Percentiles rank a stretch among this genome's conserved stretches.
Conservation (phyloP, 2,113 vertebrate species). For the Pongo pygmaeus region DNA sequence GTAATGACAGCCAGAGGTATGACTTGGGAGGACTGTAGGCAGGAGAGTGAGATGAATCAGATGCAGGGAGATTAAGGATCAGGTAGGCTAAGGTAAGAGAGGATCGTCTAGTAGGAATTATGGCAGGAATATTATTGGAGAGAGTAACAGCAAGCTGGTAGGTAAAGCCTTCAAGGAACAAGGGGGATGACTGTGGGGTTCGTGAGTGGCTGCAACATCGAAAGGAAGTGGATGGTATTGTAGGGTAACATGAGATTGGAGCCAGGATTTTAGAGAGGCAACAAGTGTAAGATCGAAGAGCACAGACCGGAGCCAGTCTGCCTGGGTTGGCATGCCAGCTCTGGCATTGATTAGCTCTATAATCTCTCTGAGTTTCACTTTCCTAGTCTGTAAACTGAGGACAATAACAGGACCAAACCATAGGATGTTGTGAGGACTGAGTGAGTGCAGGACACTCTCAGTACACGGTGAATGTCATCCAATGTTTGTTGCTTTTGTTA, state of each 20-base stretch:
- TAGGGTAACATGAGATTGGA: neutral
- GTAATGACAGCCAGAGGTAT: too few relatives aligned
- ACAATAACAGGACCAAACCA: neutral
- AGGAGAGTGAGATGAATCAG: neutral
- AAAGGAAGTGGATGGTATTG: neutral
- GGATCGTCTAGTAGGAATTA: neutral
- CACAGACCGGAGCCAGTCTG: neutral
- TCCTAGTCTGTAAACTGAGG: neutral
- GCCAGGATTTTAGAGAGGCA: neutral
- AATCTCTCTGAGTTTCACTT: neutral
- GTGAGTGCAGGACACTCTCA: neutral
- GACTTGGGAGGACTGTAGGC: neutral
- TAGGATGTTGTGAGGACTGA: neutral
- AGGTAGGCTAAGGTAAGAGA: neutral
- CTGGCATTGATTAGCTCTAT: neutral
- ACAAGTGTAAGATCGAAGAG: neutral
- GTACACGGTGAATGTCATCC: rapidly evolving
- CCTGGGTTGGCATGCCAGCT: neutral
- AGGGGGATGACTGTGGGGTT: neutral
- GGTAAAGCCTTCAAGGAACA: neutral
- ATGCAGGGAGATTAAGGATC: neutral
- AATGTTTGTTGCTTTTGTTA: neutral
- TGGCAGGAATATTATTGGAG: neutral
- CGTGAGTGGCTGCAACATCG: too few relatives aligned
- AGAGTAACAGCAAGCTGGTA: neutral